Percentiles rank a stretch among this genome's conserved stretches.
phyloP scores from a whole-genome alignment of 2,888 invertebrate genomes.

The Nymphalis polychloros region DNA sequence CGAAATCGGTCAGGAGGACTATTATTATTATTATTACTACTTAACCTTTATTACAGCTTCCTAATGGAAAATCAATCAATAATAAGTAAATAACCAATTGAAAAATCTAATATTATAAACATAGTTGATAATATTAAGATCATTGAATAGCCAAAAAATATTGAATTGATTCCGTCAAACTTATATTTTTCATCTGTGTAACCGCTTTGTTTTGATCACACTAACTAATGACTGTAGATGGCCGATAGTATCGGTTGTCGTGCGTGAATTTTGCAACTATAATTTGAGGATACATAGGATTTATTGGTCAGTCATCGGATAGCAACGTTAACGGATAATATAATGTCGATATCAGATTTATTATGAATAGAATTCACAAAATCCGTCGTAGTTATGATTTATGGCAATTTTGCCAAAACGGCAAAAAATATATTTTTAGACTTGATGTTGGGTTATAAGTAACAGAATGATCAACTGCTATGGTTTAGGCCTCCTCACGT shows the following conservation, averaged over 20 bases:
- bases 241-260: slow-evolving; percentile 33
- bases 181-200: slow-evolving; percentile 24
- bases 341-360: slow-evolving; percentile 3
- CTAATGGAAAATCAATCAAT: too few relatives aligned
- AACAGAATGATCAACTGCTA: too few relatives aligned
- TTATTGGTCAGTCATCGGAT: slow-evolving; percentile 34
- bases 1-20: too few relatives aligned
- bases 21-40: too few relatives aligned
- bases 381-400: background rate
- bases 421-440: background rate
- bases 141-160: too few relatives aligned
- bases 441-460: too few relatives aligned
- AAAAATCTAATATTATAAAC: too few relatives aligned
- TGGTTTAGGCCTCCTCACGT: too few relatives aligned
- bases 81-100: too few relatives aligned
- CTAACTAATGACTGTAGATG: slow-evolving; percentile 54
- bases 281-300: slow-evolving; percentile 33
- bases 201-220: slow-evolving; percentile 59
- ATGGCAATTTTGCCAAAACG: background rate
- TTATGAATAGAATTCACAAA: background rate
- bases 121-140: too few relatives aligned
- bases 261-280: slow-evolving; percentile 36
- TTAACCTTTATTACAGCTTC: too few relatives aligned
- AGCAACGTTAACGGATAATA: slow-evolving; percentile 16
- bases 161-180: background rate